phyloP scores from a whole-genome alignment of 2,888 invertebrate species.

The Oscheius onirici region DNA sequence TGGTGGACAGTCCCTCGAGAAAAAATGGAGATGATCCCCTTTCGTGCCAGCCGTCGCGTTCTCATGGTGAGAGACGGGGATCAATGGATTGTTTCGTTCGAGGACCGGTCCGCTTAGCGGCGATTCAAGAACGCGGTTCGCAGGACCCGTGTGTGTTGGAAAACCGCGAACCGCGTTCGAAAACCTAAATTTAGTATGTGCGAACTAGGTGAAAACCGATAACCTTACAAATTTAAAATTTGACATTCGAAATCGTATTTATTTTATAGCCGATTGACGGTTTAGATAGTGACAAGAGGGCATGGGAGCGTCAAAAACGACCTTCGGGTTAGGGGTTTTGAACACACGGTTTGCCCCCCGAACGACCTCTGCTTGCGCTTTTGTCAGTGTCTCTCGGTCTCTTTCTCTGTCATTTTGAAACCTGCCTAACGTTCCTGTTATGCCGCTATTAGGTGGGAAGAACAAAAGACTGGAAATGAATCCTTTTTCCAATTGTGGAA shows the following conservation, averaged over 20 bases:
- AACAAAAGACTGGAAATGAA: no score
- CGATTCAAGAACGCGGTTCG: conserved; percentile 33
- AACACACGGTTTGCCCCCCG: conserved; percentile 2
- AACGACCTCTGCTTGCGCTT: conserved; percentile 8
- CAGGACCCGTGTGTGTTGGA: neutral
- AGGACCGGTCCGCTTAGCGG: conserved; percentile 32
- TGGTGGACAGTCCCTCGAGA: conserved; percentile 11
- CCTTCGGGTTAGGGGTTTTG: neutral
- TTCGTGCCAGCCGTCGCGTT: conserved; percentile 25
- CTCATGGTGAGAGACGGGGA: conserved; percentile 16
- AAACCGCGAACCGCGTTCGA: conserved; percentile 30
- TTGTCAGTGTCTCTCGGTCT: no score
- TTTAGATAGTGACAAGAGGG: conserved; percentile 19
- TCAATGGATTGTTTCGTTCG: conserved; percentile 33
- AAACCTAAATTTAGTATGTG: conserved; percentile 14
- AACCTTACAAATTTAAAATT: neutral
- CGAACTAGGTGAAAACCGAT: neutral
- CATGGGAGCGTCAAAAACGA: neutral
- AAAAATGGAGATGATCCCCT: neutral
- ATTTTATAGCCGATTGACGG: conserved; percentile 25
- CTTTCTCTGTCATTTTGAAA: no score
- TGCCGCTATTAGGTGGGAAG: no score
- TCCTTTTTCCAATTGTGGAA: neutral
- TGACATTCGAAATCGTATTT: neutral
- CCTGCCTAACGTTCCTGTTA: no score